Percentiles rank a stretch among this genome's conserved stretches.
phyloP scores from a whole-genome alignment of 2,888 invertebrate species.

The Heliconius cydno region DNA sequence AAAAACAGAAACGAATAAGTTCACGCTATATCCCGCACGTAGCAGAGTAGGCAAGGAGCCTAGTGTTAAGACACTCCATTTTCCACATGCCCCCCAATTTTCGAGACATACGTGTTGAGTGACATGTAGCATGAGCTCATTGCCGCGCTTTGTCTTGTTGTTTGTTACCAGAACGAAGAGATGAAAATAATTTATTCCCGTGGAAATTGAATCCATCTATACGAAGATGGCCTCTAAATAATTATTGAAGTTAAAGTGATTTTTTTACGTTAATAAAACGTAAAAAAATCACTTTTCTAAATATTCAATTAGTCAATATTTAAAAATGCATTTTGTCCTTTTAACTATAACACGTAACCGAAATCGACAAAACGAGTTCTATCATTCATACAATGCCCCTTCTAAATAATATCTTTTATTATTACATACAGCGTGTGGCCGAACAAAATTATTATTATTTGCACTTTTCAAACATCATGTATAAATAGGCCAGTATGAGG shows the following conservation, averaged over 20 bases:
- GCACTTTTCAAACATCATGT: neutral
- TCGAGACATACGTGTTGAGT: too few species aligned
- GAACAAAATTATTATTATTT: neutral
- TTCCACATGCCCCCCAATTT: neutral
- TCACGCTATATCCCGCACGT: fast-evolving
- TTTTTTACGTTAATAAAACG: too few species aligned
- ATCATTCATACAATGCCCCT: conserved; percentile 3
- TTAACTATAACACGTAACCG: conserved; percentile 12
- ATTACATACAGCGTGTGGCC: conserved; percentile 28
- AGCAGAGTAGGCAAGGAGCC: neutral
- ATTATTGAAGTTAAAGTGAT: too few species aligned
- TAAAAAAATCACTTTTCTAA: too few species aligned
- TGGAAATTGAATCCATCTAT: neutral
- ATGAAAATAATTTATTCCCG: neutral
- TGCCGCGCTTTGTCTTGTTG: neutral
- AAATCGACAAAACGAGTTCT: conserved; percentile 27
- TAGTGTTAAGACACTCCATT: neutral
- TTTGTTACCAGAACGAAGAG: too few species aligned
- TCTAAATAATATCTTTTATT: conserved; percentile 32
- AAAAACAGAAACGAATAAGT: too few species aligned
- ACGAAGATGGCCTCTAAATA: neutral
- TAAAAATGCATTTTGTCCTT: conserved; percentile 6
- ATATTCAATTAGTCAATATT: neutral
- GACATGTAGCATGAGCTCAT: too few species aligned
- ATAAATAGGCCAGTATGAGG: neutral